Evolutionary conservation across 2,797 vertebrate species (phyloP).

Genomic region (Eleutherodactylus coqui): DNA sequence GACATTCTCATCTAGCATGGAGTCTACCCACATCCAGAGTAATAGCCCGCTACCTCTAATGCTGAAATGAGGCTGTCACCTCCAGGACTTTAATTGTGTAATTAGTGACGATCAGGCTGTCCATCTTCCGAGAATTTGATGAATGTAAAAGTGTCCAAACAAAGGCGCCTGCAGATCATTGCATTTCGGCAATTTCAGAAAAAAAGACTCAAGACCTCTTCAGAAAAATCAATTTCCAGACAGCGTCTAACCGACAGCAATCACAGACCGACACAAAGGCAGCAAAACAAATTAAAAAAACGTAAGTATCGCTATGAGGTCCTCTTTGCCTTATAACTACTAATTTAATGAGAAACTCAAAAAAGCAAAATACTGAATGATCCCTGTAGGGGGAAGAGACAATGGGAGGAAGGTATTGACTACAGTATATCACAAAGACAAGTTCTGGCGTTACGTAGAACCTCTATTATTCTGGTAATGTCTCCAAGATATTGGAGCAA

Average conservation of each 20-base stretch:
- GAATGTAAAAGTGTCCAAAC: conserved; percentile 31
- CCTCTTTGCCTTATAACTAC: background rate
- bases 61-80: conserved; percentile 20
- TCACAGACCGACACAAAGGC: conserved; percentile 14
- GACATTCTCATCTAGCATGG: background rate
- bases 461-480: background rate
- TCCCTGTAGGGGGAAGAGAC: no score
- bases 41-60: background rate
- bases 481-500: background rate
- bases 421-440: background rate
- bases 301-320: background rate
- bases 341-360: background rate
- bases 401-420: background rate
- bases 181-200: conserved; percentile 15
- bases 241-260: conserved; percentile 46
- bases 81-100: conserved; percentile 22
- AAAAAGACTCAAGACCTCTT: conserved; percentile 56
- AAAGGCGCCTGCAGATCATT: conserved; percentile 51
- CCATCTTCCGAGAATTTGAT: conserved; percentile 5
- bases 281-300: background rate
- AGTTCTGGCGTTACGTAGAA: background rate
- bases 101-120: conserved; percentile 15
- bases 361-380: no score
- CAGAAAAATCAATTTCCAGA: conserved; percentile 61
- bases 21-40: background rate